Percentiles rank a stretch among this genome's conserved stretches.
Evolutionary conservation across 2,888 invertebrate genomes (phyloP).

Genomic region (Drosophila maculinotata): DNA sequence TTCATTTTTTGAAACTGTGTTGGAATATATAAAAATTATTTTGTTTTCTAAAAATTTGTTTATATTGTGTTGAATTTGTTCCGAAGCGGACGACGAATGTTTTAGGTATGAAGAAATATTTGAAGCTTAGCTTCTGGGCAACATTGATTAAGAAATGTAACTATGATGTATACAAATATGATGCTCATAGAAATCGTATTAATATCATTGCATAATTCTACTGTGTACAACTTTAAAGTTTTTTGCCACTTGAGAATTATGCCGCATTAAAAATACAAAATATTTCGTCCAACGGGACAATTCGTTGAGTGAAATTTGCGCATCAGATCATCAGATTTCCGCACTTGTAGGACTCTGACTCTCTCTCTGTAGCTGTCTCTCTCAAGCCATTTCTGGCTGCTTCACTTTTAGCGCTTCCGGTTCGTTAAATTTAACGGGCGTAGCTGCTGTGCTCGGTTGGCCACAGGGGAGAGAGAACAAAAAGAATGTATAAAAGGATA

Average conservation of each 20-base stretch:
- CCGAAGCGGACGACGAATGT: neutral
- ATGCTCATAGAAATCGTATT: no score
- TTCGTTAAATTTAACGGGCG: constrained; percentile 73
- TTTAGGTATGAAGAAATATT: constrained; percentile 1
- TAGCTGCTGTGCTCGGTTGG: constrained; percentile 30
- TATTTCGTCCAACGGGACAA: constrained; percentile 27
- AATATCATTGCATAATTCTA: constrained; percentile 3
- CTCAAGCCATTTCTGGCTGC: constrained; percentile 41
- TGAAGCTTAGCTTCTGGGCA: neutral
- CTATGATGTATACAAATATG: neutral
- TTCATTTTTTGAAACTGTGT: constrained; percentile 16
- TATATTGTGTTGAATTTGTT: constrained; percentile 21
- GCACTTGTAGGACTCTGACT: constrained; percentile 21
- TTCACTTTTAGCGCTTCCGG: constrained; percentile 73
- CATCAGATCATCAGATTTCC: constrained; percentile 42
- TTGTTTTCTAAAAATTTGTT: constrained; percentile 1
- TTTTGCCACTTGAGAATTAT: constrained; percentile 6
- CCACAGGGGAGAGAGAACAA: constrained; percentile 31
- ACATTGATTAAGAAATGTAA: neutral
- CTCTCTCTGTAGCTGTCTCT: neutral
- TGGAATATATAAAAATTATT: neutral
- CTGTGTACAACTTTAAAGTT: neutral
- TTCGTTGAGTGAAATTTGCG: constrained; percentile 28
- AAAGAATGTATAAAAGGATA: constrained; percentile 15
- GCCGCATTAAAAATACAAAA: constrained; percentile 20